phyloP scores from a whole-genome alignment of 1,140 invertebrate species.

The Andricus grossulariae region DNA sequence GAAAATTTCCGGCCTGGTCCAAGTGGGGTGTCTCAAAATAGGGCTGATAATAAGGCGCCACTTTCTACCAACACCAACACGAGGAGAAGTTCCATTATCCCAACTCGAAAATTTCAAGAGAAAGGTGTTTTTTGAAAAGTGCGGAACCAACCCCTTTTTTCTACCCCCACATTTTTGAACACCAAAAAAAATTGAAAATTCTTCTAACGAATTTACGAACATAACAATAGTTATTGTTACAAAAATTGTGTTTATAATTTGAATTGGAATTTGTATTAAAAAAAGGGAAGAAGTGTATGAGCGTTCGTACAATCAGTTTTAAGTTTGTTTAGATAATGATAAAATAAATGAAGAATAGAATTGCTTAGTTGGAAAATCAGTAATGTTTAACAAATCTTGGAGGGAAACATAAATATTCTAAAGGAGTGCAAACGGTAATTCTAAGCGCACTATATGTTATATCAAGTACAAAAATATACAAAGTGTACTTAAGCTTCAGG shows the following conservation, averaged over 20 bases:
- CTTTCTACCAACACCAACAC: background rate
- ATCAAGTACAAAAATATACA: background rate
- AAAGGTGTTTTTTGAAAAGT: slow-evolving; percentile 8
- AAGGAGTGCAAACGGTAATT: no score
- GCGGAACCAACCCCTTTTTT: background rate
- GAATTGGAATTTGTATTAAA: no score
- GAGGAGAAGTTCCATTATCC: background rate
- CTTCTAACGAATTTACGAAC: background rate
- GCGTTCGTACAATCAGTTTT: no score
- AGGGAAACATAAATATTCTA: no score
- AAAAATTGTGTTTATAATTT: no score
- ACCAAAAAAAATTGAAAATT: background rate
- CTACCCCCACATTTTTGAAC: background rate
- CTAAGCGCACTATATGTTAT: background rate
- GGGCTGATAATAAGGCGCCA: background rate
- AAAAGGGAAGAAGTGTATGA: no score
- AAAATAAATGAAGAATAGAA: no score
- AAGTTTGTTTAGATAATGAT: no score
- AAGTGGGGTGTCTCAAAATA: slow-evolving; percentile 17
- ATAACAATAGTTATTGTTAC: no score
- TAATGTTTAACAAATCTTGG: no score
- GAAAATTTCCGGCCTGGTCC: slow-evolving; percentile 3
- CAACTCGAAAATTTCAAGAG: background rate
- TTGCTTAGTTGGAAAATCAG: no score
- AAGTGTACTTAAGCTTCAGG: slow-evolving; percentile 1